phyloP scores from a whole-genome alignment of 2,888 invertebrate species.

The Seira ritae region DNA sequence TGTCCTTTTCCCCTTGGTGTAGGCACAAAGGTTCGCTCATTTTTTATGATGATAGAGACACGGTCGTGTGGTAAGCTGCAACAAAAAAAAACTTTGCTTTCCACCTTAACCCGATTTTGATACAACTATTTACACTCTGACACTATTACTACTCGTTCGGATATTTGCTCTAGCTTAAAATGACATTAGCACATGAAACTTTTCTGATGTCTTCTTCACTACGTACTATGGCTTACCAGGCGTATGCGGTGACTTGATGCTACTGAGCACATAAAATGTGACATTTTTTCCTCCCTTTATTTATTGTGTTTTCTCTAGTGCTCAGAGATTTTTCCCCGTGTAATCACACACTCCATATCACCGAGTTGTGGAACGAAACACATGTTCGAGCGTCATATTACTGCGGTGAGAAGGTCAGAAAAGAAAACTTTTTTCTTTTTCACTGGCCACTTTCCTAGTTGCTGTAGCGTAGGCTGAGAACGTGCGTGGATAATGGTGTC shows the following conservation, averaged over 20 bases:
- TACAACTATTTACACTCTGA: no score
- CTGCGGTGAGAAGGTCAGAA: not conserved
- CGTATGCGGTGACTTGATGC: not conserved
- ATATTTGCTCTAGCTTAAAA: no score
- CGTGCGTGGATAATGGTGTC: conserved; percentile 34
- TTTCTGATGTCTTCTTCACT: no score
- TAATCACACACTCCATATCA: not conserved
- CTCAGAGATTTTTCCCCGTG: not conserved
- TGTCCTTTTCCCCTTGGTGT: no score
- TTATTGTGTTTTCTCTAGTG: not conserved
- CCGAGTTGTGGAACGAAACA: not conserved
- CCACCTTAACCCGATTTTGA: no score
- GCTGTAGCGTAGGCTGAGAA: conserved; percentile 10
- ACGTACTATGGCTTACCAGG: no score
- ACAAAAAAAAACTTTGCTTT: no score
- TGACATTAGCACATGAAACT: no score
- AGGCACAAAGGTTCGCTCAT: no score
- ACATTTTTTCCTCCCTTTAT: conserved; percentile 25
- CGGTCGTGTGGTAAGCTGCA: no score
- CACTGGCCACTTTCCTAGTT: not conserved
- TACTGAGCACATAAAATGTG: conserved; percentile 36
- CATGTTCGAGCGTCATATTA: conserved; percentile 5
- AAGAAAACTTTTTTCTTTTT: not conserved
- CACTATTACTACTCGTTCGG: no score
- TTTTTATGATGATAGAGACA: no score